A percentile compares a stretch with the other conserved stretches of the same genome.
Conservation (phyloP, 2,888 invertebrate genomes). For the Eueremaeus valkanovi region DNA sequence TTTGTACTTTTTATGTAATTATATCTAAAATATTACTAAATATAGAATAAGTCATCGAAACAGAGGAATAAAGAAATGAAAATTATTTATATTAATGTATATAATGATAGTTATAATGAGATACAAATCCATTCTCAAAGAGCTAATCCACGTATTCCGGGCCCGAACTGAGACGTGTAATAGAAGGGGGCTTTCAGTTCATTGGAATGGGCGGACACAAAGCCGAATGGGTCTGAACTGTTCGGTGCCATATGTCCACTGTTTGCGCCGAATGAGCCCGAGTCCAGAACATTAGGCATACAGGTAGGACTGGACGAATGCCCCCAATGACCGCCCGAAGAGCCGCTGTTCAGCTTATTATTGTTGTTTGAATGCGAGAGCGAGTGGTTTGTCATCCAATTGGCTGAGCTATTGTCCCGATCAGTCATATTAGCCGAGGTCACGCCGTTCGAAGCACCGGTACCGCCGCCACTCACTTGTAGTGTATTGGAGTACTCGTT, state of each 20-base stretch:
- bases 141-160: constrained; percentile 43
- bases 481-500: constrained; percentile 42
- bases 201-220: constrained; percentile 37
- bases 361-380: not conserved
- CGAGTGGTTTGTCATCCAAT: constrained; percentile 18
- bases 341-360: not conserved
- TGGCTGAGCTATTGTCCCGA: constrained; percentile 3
- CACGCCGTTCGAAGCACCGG: constrained; percentile 37
- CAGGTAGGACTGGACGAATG: constrained; percentile 32
- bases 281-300: constrained; percentile 25
- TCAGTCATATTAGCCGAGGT: constrained; percentile 36
- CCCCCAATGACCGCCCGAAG: constrained; percentile 3
- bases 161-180: constrained; percentile 47
- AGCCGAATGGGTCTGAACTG: constrained; percentile 36
- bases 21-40: too few relatives aligned
- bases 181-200: constrained; percentile 48
- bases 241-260: not conserved
- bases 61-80: too few relatives aligned
- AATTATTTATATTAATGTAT: too few relatives aligned
- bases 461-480: constrained; percentile 25
- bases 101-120: too few relatives aligned
- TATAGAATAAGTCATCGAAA: too few relatives aligned
- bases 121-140: not conserved
- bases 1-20: too few relatives aligned
- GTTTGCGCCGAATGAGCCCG: not conserved